Base-by-base conservation (phyloP, 2,888 invertebrate genomes). In the Platynereis dumerilii region DNA sequence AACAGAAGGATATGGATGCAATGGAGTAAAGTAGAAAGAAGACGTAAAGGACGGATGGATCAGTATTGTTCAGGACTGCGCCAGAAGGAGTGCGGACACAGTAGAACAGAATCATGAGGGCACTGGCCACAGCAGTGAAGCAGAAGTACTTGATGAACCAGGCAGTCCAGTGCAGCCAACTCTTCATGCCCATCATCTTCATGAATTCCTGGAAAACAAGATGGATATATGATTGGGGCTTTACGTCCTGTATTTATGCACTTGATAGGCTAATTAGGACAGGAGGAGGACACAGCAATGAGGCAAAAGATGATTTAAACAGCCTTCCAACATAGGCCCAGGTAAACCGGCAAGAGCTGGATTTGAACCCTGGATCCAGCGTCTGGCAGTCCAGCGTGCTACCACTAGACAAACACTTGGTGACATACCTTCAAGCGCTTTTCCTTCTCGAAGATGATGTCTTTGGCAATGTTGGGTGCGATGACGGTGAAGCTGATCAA, bases 111-210 rank as follows among this genome's bases (percentile, higher is more conserved):
- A 84, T 83, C 72, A 87, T 84, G 28, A 86, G 69, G 17, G 86
- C 72, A 0, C 89, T 86, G 0, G 91, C 88, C 44, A 91, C 79
- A 0, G 89, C 73, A 63, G 91, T 86, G 77, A 90, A 90, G 2
- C 90, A 72, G 72, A 92, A 88, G 64, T 91, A 90, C 79, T 92
- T 92, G 53, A 90, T 86, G 82, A 92, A 93, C 92, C 94, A 94
- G 1, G 93, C 92, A 0, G 88, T 81, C 93, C 94, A 94, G 76
- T 94, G 91, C 71, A 93, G 85, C 90, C 92, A 92, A 61, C 90
- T 90, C 39, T 89, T 88, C 29, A 95, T 85, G 1, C 95, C 95
- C 91, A 94, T 93, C 85, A 94, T 92, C 86, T 93, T 93, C 92
- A 94, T 91, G 0, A 92, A 90, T 87, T 94, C 94, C 91, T 94